These are phyloP conservation scores for chimpanzee (Pan troglodytes) DNA, from an alignment of 2,113 vertebrate genomes.

Conservation along the genomic window NHGRI_mPanTro3-v2.1_pri NC_072408.2:39285501-39286000, in stretches of 20 bases:
- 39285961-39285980: no score
- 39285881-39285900: no score
- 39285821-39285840: no score
- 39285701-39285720: background rate
- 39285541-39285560: background rate
- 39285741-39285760: background rate
- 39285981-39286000: no score
- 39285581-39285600: constrained; percentile 28
- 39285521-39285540: constrained; percentile 9
- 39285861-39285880: no score
- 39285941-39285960: no score
- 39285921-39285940: no score
- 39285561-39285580: background rate
- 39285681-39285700: background rate
- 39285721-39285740: background rate
- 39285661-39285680: constrained; percentile 39
- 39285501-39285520: background rate
- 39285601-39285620: background rate
- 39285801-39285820: no score
- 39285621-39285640: constrained; percentile 22
- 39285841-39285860: no score
- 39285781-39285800: no score
- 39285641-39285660: background rate
- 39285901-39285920: no score
- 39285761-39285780: no score